phyloP scores from a whole-genome alignment of 2,888 invertebrate genomes.

The Antitype chi region DNA sequence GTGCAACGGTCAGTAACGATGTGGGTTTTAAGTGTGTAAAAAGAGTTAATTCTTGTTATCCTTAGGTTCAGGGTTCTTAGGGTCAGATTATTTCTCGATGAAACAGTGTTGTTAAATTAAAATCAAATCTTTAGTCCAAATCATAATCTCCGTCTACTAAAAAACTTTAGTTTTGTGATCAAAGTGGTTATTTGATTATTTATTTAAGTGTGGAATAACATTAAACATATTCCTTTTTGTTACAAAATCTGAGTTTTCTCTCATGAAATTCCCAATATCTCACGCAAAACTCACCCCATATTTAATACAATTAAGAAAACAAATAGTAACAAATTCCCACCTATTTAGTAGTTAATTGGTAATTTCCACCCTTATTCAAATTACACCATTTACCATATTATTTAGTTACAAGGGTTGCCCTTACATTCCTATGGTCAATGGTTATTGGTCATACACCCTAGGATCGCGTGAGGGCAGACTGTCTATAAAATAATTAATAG shows the following conservation, averaged over 20 bases:
- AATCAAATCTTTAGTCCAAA: neutral
- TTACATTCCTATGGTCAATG: constrained; percentile 77
- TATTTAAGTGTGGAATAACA: neutral
- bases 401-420: constrained; percentile 67
- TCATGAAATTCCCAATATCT: neutral
- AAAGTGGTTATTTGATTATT: neutral
- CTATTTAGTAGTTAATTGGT: constrained; percentile 71
- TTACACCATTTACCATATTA: constrained; percentile 55
- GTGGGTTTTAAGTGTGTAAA: neutral
- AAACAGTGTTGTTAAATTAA: neutral
- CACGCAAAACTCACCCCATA: constrained; percentile 7
- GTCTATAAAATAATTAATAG: constrained; percentile 57
- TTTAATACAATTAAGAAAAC: constrained; percentile 38
- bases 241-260: neutral
- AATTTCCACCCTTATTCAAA: constrained; percentile 66
- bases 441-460: constrained; percentile 69
- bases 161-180: neutral
- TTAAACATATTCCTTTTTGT: neutral
- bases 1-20: neutral
- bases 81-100: neutral
- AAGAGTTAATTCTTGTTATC: neutral
- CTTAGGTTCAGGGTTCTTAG: neutral
- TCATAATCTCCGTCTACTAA: neutral
- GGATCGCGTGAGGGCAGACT: constrained; percentile 74
- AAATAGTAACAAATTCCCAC: constrained; percentile 66